Percentiles rank a stretch among this genome's conserved stretches.
These are phyloP conservation scores for Arbacia lixula DNA, from an alignment of 53 echinoderm and acorn worm genomes.

Conservation along the genomic window DNA sequence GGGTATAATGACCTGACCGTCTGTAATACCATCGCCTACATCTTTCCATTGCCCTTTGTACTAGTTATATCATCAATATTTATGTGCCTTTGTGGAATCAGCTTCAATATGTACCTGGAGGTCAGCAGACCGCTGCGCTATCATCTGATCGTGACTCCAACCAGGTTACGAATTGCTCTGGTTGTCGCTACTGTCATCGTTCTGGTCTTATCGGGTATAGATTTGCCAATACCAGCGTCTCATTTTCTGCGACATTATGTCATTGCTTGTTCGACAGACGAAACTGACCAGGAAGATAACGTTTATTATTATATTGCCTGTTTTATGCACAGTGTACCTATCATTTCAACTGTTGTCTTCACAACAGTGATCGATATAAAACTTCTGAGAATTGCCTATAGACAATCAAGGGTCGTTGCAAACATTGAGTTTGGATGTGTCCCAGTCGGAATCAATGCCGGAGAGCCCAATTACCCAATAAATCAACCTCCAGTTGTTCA, in stretches of 20 bases:
- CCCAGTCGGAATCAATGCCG: background rate
- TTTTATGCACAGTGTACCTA: background rate
- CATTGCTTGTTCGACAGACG: background rate
- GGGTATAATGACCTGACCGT: background rate
- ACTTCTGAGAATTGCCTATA: conserved; percentile 1
- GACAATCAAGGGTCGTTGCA: background rate
- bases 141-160: background rate
- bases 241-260: background rate
- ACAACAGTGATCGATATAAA: background rate
- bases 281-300: too few species aligned
- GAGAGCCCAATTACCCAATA: background rate
- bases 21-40: background rate
- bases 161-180: background rate
- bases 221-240: background rate
- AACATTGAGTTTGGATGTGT: background rate
- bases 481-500: too few species aligned
- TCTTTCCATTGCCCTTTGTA: background rate
- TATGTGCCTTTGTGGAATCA: background rate
- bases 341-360: background rate
- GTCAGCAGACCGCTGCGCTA: conserved; percentile 1
- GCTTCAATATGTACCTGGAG: background rate
- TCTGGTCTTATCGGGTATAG: background rate
- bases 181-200: background rate
- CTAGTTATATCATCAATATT: background rate
- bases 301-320: too few species aligned